phyloP scores from a whole-genome alignment of 2,797 vertebrate species.

The Podarcis lilfordi region DNA sequence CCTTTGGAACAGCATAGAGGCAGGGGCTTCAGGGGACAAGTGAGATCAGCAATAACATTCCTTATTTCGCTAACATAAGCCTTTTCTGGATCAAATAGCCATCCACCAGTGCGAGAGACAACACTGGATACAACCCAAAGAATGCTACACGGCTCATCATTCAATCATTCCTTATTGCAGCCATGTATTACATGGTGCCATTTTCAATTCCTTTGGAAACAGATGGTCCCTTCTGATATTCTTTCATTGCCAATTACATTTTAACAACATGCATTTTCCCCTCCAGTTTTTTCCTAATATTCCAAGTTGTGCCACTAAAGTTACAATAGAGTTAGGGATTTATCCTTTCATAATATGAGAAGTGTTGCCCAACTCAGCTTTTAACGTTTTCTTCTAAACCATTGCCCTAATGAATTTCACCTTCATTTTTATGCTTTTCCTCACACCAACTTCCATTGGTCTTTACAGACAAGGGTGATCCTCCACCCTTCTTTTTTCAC shows the following conservation, averaged over 20 bases:
- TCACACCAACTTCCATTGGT: slow-evolving; percentile 33
- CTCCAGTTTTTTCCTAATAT: background rate
- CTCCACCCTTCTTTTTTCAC: background rate
- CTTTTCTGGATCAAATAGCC: too few relatives aligned
- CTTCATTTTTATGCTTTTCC: slow-evolving; percentile 34
- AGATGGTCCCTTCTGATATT: background rate
- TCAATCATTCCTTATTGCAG: background rate
- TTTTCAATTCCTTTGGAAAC: slow-evolving; percentile 21
- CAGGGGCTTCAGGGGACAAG: too few relatives aligned
- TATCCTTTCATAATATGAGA: background rate
- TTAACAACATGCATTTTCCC: slow-evolving; percentile 37
- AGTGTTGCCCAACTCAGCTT: background rate
- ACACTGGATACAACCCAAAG: background rate
- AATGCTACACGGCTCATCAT: slow-evolving; percentile 7
- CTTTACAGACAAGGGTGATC: background rate
- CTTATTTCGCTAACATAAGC: too few relatives aligned
- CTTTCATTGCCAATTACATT: background rate
- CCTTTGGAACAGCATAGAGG: too few relatives aligned
- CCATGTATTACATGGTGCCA: background rate
- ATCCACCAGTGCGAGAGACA: too few relatives aligned
- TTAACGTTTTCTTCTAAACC: slow-evolving; percentile 37
- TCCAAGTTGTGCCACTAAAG: background rate
- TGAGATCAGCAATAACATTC: too few relatives aligned
- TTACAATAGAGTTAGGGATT: background rate
- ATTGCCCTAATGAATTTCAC: slow-evolving; percentile 37